Evolutionary conservation across 1,140 invertebrate genomes (phyloP).

Genomic region (Solen grandis): DNA sequence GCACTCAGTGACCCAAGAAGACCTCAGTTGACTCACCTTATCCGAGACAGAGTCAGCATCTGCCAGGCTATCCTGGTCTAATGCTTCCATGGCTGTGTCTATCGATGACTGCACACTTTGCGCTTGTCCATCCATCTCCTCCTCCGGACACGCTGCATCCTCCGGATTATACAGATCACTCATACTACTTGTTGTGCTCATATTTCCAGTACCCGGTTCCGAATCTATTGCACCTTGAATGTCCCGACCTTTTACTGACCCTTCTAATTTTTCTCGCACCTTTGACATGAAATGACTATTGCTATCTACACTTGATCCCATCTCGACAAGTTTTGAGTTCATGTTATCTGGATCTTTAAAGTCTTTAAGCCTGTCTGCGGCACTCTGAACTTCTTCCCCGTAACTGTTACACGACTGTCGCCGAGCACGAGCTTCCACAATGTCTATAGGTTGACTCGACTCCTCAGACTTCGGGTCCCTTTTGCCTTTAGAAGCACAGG

Average conservation of each 20-base stretch:
- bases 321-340: conserved; percentile 67
- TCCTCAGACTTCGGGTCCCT: not conserved
- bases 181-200: conserved; percentile 71
- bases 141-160: conserved; percentile 23
- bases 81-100: conserved; percentile 67
- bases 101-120: conserved; percentile 59
- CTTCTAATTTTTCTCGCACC: conserved; percentile 47
- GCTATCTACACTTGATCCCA: conserved; percentile 77
- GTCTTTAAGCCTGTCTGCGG: conserved; percentile 68
- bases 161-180: conserved; percentile 70
- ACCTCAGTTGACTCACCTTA: not conserved
- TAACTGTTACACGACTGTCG: conserved; percentile 68
- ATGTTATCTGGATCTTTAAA: conserved; percentile 76
- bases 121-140: conserved; percentile 55
- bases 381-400: conserved; percentile 58
- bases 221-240: conserved; percentile 39
- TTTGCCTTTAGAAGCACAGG: not conserved
- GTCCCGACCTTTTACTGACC: conserved; percentile 51
- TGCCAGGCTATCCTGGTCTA: conserved; percentile 10
- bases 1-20: too few relatives aligned
- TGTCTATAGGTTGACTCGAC: conserved; percentile 52
- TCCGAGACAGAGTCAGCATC: not conserved
- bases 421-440: conserved; percentile 54
- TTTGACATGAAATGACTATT: conserved; percentile 63
- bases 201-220: conserved; percentile 55